Conservation (phyloP, 2,113 vertebrate genomes). For the Chaetops frenatus region DNA sequence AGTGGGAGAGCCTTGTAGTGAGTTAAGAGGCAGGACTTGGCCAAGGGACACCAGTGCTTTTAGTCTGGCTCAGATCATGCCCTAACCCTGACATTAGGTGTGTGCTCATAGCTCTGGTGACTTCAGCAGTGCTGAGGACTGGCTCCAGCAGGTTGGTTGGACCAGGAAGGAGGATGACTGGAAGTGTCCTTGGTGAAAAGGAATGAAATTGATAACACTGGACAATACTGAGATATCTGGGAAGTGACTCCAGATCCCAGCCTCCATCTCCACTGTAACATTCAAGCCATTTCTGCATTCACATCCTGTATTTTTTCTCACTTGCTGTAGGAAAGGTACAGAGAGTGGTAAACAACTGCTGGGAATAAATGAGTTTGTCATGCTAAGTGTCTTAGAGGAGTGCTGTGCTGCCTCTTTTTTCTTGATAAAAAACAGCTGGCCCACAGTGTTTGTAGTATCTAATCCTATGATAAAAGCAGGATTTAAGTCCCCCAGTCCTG, state of each 20-base stretch:
- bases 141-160: neutral
- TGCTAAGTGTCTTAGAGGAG: neutral
- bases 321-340: neutral
- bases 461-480: neutral
- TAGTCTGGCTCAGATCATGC: neutral
- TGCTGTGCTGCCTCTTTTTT: neutral
- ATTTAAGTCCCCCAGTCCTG: neutral
- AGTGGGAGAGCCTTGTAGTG: neutral
- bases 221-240: neutral
- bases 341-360: neutral
- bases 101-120: neutral
- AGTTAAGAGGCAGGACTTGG: neutral
- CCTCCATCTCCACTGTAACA: neutral
- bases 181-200: neutral
- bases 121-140: neutral
- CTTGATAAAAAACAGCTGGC: neutral
- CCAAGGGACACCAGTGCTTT: neutral
- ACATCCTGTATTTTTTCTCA: neutral
- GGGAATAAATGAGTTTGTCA: slow-evolving; percentile 20
- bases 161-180: neutral
- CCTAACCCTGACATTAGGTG: neutral
- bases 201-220: neutral
- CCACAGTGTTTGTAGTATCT: neutral
- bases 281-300: neutral
- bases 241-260: neutral